These are phyloP conservation scores for Drosophila suboccidentalis DNA, from an alignment of 2,888 invertebrate genomes.

Conservation along the genomic window DNA sequence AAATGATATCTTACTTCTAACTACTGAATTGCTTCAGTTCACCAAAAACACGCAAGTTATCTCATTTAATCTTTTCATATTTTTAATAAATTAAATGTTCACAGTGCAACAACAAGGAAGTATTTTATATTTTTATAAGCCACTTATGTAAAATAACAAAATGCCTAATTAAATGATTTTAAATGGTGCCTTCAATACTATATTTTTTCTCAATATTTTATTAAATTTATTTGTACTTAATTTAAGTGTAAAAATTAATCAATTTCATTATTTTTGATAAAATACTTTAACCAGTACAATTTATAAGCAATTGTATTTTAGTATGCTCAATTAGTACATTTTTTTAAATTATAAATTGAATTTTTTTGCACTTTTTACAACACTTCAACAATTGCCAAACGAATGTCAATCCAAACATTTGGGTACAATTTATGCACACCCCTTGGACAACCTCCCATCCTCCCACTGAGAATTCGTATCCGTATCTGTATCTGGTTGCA, in stretches of 20 bases:
- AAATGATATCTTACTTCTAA: background rate
- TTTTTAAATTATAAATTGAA: background rate
- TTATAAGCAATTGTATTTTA: background rate
- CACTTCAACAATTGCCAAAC: conserved; percentile 1
- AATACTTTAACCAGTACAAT: too few species aligned
- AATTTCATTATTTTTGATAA: too few species aligned
- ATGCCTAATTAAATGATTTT: too few species aligned
- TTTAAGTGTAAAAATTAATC: too few species aligned
- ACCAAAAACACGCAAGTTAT: background rate
- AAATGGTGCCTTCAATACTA: too few species aligned
- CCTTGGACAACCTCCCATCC: conserved; percentile 13
- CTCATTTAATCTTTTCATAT: background rate
- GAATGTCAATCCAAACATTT: conserved; percentile 37
- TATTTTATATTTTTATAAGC: too few species aligned
- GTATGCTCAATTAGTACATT: background rate
- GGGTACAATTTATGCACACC: conserved; percentile 67
- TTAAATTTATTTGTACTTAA: too few species aligned
- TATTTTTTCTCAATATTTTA: too few species aligned
- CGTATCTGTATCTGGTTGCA: conserved; percentile 39
- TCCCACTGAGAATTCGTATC: conserved; percentile 12
- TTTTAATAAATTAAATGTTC: background rate
- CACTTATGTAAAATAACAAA: too few species aligned
- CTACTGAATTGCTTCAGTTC: background rate
- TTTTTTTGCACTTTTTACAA: background rate
- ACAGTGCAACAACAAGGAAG: too few species aligned